These are phyloP conservation scores for Prunella fulvescens DNA, from an alignment of 2,113 vertebrate species.

Conservation along the genomic window DNA sequence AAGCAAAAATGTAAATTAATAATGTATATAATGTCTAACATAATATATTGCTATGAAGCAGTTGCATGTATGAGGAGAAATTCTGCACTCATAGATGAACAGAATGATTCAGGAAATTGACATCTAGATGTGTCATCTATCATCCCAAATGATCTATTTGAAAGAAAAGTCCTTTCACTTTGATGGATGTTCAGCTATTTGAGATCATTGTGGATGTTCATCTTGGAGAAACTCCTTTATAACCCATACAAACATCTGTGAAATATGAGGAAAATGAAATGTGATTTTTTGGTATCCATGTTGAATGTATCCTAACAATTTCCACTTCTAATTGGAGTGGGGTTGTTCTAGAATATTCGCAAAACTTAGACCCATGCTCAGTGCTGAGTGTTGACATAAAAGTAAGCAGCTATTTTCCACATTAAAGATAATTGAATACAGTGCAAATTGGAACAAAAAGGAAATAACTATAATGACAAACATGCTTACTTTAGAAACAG, in stretches of 20 bases:
- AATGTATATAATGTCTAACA: neutral
- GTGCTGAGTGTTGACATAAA: neutral
- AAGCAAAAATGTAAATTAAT: neutral
- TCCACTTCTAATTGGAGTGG: neutral
- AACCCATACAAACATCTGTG: neutral
- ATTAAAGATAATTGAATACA: neutral
- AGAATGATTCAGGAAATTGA: neutral
- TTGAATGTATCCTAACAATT: neutral
- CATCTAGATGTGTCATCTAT: neutral
- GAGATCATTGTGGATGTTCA: neutral
- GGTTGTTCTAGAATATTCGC: neutral
- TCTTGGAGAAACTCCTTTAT: neutral
- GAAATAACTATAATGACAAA: neutral
- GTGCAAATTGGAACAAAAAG: neutral
- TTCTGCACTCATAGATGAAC: neutral
- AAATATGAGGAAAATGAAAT: neutral
- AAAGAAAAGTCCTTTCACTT: neutral
- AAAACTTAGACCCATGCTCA: neutral
- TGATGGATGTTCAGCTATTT: neutral
- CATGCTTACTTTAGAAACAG: neutral
- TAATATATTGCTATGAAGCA: neutral
- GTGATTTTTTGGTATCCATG: neutral
- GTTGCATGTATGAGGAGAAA: neutral
- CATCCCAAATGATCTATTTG: neutral
- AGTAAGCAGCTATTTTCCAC: neutral